Conservation (phyloP, 2,113 vertebrate genomes). For the Phalacrocorax carbo region DNA sequence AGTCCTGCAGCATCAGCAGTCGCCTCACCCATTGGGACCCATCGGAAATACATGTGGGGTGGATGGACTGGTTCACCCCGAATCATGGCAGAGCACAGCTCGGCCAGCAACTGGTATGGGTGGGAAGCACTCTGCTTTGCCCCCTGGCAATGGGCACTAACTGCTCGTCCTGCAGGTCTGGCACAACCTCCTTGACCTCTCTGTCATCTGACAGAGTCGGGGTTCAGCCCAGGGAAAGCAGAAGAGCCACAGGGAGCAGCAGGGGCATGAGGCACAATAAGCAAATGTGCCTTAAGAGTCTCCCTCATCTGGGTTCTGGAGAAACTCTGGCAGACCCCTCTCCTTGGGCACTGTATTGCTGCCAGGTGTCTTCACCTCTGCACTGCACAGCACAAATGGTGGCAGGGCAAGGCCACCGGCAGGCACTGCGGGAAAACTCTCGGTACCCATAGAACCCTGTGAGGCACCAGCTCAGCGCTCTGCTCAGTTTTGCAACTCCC, state of each 20-base stretch:
- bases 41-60: accelerated
- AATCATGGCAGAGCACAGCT: background rate
- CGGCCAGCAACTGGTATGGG: background rate
- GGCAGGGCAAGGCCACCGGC: background rate
- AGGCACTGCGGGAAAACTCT: background rate
- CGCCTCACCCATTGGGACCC: background rate
- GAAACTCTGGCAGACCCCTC: background rate
- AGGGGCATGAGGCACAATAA: background rate
- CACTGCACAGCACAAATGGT: background rate
- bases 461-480: background rate
- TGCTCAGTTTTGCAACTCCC: background rate
- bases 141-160: background rate
- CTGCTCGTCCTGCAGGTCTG: background rate
- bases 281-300: background rate
- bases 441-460: accelerated
- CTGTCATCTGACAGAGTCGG: background rate
- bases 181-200: background rate
- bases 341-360: background rate
- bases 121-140: background rate
- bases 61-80: background rate
- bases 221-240: background rate
- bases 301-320: background rate
- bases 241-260: background rate
- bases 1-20: background rate
- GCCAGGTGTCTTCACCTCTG: background rate